These are phyloP conservation scores for Picathartes gymnocephalus DNA, from an alignment of 2,113 vertebrate genomes.

Conservation along the genomic window DNA sequence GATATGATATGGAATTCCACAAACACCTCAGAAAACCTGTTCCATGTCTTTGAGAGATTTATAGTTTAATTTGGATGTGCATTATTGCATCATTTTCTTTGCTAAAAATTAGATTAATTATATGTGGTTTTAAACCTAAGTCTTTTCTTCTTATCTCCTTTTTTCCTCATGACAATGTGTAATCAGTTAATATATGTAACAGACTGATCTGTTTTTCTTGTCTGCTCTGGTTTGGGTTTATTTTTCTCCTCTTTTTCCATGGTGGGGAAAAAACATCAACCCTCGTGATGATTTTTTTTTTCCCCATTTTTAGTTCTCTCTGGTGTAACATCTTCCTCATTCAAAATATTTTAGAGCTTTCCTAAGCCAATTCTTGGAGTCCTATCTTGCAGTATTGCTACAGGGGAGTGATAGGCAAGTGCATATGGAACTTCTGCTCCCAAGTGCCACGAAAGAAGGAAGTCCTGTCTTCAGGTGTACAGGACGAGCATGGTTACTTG, in stretches of 20 bases:
- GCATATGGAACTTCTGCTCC: not conserved
- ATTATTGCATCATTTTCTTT: not conserved
- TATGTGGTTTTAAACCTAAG: not conserved
- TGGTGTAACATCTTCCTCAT: not conserved
- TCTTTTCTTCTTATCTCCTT: not conserved
- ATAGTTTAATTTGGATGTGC: not conserved
- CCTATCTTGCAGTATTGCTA: not conserved
- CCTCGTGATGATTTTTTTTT: fast-evolving
- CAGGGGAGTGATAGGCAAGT: not conserved
- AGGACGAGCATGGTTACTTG: not conserved
- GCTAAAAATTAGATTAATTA: not conserved
- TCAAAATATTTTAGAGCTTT: not conserved
- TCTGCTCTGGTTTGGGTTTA: not conserved
- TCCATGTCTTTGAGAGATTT: not conserved
- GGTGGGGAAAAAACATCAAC: not conserved
- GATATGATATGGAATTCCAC: not conserved
- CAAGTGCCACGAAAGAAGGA: fast-evolving
- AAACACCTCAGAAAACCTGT: not conserved
- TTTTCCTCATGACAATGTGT: not conserved
- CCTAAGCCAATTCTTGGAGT: not conserved
- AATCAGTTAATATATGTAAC: not conserved
- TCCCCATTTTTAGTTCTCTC: not conserved
- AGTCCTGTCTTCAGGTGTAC: not conserved
- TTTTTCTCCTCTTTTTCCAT: not conserved
- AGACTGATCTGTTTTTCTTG: not conserved